phyloP scores from a whole-genome alignment of 1,140 invertebrate species.

The Drosophila setifemur region DNA sequence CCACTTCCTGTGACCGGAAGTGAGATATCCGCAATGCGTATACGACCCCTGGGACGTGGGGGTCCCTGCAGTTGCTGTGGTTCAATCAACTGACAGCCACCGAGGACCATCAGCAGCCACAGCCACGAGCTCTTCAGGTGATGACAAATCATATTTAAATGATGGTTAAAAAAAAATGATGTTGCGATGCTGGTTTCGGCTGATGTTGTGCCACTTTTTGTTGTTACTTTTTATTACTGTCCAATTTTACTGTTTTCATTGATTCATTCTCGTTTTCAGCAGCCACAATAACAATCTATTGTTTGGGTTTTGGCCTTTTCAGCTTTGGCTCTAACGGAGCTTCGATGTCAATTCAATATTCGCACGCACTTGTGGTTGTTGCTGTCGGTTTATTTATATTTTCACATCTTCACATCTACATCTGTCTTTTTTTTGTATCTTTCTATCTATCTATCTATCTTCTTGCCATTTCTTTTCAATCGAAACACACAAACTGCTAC shows the following conservation, averaged over 20 bases:
- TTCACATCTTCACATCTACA: conserved; percentile 1
- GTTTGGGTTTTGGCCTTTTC: conserved; percentile 12
- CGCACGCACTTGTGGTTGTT: conserved; percentile 26
- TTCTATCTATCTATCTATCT: not conserved
- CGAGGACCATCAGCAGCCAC: not conserved
- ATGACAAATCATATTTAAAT: conserved; percentile 40
- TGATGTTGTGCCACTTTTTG: conserved; percentile 62
- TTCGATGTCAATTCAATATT: conserved; percentile 49
- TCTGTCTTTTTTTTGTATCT: too few relatives aligned
- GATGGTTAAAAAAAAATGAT: conserved; percentile 4
- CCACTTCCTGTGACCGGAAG: not conserved
- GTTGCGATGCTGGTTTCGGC: conserved; percentile 24
- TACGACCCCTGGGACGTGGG: conserved; percentile 55
- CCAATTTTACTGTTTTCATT: conserved; percentile 57
- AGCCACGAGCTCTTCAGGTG: conserved; percentile 23
- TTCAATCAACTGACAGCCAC: not conserved
- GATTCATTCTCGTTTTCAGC: conserved; percentile 45
- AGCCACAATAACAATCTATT: conserved; percentile 18
- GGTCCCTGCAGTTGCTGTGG: conserved; percentile 52
- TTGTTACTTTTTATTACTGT: conserved; percentile 19
- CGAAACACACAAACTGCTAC: not conserved
- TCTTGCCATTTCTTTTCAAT: conserved; percentile 8
- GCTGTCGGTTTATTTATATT: not conserved
- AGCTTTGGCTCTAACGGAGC: conserved; percentile 36
- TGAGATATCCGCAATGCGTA: conserved; percentile 64